Base-by-base conservation (phyloP, 1,140 invertebrate species). In the Aleiodes sp. region DNA sequence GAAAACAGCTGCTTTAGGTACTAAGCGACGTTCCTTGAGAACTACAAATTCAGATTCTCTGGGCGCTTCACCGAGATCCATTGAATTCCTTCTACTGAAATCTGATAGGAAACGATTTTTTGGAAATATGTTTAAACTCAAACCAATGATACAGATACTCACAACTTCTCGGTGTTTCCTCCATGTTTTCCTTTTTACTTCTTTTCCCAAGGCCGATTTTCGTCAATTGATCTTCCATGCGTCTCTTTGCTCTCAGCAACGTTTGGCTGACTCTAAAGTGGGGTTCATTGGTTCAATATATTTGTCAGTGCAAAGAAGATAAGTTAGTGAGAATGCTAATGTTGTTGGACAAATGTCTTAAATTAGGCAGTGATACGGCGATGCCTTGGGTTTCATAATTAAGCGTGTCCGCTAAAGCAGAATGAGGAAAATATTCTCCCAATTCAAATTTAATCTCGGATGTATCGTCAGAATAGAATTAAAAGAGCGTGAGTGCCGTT, bases 21-120 rank as follows among this genome's bases (percentile, higher is more conserved):
- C 93, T 16, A 97, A 79, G 77, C 92, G 91, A 33, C 94, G 87
- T 77, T 96, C 93, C 82, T 96, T 95, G 10, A 96, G 84, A 6
- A 96, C 90, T 1, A 96, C 92, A 72, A 95, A 94, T 82, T 96
- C 94, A 0, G 93, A 93, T 76, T 95, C 94, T 21, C 91, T 88
- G 0, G 91, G 90, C 0, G 90, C 90, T 67, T 93, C 93, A 31
- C 94, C 94, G 33, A 90, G 82, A 70, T 96, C 94, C 59, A 92
- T 88, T 0, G 94, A 96, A 77, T 94, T 95, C 71, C 92, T 88
- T 21, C 94, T 87, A 71, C 94, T 96, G 70, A 94, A 90, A 83
- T 94, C 94, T 94, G 19, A 31, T 65, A 76, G 64, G 26, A 71
- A 46, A 29, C n/a, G 39, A 41, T 4, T n/a, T 41, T n/a, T 41